Evolutionary conservation across 1,140 invertebrate genomes (phyloP).

Genomic region (Ostrea denselamellosa): DNA sequence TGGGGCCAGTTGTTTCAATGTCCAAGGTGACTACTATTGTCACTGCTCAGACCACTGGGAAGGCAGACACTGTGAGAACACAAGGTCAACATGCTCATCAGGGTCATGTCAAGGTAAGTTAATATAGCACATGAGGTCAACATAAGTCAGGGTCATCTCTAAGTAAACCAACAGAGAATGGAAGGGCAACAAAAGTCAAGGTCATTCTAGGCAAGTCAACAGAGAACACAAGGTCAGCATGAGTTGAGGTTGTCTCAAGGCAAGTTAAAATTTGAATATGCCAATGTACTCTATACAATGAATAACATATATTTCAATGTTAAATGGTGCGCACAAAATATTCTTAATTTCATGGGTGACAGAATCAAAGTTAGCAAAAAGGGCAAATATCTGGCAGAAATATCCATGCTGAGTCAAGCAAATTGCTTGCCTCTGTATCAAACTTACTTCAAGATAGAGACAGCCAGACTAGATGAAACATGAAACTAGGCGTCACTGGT

Average conservation of each 20-base stretch:
- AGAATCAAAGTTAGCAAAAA: background rate
- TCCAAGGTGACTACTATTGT: slow-evolving; percentile 75
- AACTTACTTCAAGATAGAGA: background rate
- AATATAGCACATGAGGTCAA: slow-evolving; percentile 47
- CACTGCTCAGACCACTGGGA: slow-evolving; percentile 56
- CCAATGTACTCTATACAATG: background rate
- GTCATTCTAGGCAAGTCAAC: too few relatives aligned
- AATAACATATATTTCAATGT: background rate
- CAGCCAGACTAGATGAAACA: background rate
- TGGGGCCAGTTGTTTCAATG: slow-evolving; percentile 81
- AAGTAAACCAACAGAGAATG: slow-evolving; percentile 57
- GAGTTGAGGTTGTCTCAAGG: too few relatives aligned
- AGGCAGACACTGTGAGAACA: slow-evolving; percentile 51
- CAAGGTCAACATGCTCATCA: slow-evolving; percentile 58
- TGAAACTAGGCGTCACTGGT: slow-evolving; percentile 25
- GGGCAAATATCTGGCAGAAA: background rate
- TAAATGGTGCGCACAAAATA: background rate
- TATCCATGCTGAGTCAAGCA: slow-evolving; percentile 10
- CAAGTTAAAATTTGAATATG: too few relatives aligned
- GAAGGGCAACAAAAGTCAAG: background rate
- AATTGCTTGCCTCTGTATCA: background rate
- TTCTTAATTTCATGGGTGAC: background rate
- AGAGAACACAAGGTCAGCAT: too few relatives aligned
- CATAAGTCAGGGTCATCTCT: slow-evolving; percentile 65
- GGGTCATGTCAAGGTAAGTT: slow-evolving; percentile 69